Conservation (phyloP, 1,140 invertebrate species). For the Brachystomella parvula region DNA sequence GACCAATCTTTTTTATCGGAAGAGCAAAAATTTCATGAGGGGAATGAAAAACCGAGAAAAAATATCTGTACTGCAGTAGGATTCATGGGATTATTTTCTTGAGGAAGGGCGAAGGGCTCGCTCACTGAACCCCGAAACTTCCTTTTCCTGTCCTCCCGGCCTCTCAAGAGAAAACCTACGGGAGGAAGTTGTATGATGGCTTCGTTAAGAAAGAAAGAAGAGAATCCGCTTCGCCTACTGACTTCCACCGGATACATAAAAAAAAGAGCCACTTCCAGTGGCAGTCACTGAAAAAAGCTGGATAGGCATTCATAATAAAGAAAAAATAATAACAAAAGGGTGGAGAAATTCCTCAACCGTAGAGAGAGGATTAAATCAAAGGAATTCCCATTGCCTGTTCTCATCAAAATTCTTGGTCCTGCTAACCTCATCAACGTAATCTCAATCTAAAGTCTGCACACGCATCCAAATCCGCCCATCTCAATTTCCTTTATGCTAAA, state of each 20-base stretch:
- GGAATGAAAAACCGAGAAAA: neutral
- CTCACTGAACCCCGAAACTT: neutral
- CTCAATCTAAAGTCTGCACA: neutral
- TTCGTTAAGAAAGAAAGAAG: too few relatives aligned
- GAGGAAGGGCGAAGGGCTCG: too few relatives aligned
- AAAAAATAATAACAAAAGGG: neutral
- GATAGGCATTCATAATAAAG: neutral
- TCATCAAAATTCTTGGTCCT: neutral
- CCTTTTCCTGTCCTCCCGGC: neutral
- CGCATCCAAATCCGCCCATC: too few relatives aligned
- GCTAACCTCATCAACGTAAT: neutral
- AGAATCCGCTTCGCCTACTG: neutral
- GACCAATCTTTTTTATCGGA: neutral
- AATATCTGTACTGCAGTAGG: neutral
- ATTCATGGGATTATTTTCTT: neutral
- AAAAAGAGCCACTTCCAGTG: neutral
- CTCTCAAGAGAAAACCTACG: neutral
- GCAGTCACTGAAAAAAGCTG: neutral
- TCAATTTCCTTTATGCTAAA: too few relatives aligned
- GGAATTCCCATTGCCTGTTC: neutral
- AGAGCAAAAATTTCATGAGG: neutral
- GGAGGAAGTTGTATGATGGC: neutral
- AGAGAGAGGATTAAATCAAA: neutral
- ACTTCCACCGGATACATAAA: neutral
- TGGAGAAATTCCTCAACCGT: neutral